Percentiles rank a stretch among this genome's conserved stretches.
These are phyloP conservation scores for Tachycineta bicolor DNA, from an alignment of 2,113 vertebrate genomes.

Conservation along the genomic window DNA sequence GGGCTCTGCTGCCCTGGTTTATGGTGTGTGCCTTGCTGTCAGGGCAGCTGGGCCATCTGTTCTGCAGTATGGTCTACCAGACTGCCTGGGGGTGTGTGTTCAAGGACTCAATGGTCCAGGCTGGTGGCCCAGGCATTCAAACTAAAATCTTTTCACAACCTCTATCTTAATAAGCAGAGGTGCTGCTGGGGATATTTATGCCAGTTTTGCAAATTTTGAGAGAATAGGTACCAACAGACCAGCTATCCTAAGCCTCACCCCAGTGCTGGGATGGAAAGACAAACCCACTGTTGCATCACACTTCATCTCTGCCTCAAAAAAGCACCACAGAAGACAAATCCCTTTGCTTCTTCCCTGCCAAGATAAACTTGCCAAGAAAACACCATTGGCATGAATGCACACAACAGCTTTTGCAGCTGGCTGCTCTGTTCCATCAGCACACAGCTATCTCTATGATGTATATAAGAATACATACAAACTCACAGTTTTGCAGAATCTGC, in stretches of 20 bases:
- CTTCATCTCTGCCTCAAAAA: neutral
- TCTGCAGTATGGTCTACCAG: neutral
- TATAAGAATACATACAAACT: neutral
- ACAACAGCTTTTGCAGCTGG: neutral
- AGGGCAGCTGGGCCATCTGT: neutral
- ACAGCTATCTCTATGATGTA: neutral
- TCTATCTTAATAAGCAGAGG: neutral
- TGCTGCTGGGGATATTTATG: neutral
- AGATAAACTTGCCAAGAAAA: neutral
- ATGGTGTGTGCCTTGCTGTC: neutral
- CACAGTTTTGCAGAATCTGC: neutral
- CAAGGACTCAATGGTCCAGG: neutral
- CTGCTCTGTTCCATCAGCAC: neutral
- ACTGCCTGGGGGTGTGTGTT: neutral
- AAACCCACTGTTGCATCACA: neutral
- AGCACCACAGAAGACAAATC: neutral
- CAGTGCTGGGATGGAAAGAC: neutral
- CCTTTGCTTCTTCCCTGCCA: neutral
- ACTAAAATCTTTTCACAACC: neutral
- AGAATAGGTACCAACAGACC: neutral
- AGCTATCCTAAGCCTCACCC: neutral
- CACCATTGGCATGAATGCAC: neutral
- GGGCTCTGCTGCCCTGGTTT: neutral
- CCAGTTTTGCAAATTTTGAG: neutral
- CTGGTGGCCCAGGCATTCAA: neutral